Evolutionary conservation across 1,140 invertebrate genomes (phyloP).

Genomic region (Ceratina japonica): DNA sequence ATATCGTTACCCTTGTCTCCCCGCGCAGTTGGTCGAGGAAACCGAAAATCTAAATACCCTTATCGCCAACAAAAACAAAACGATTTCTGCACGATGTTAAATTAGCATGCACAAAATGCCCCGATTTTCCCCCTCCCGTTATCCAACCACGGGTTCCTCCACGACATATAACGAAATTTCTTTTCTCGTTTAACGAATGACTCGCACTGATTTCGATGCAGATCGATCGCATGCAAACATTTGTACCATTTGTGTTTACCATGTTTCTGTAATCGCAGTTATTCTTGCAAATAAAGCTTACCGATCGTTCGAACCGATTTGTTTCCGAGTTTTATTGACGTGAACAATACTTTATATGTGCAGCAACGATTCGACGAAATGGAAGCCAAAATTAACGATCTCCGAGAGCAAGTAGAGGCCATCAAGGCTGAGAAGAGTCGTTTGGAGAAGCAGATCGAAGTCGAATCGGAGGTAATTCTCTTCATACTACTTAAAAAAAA

Average conservation of each 20-base stretch:
- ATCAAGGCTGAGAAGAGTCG: conserved; percentile 74
- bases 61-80: background rate
- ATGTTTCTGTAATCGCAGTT: conserved; percentile 56
- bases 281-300: conserved; percentile 66
- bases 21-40: conserved; percentile 73
- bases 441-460: conserved; percentile 73
- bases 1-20: conserved; percentile 72
- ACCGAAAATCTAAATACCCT: conserved; percentile 65
- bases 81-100: conserved; percentile 11
- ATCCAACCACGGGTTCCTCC: background rate
- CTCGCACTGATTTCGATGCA: conserved; percentile 16
- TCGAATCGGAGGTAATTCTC: conserved; percentile 71
- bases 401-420: conserved; percentile 72
- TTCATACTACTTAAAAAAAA: background rate
- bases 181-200: background rate
- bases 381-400: conserved; percentile 76
- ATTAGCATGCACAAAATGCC: conserved; percentile 37
- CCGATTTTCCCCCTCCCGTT: background rate
- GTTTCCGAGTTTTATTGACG: conserved; percentile 71
- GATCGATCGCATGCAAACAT: conserved; percentile 21
- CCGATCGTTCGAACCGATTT: conserved; percentile 45
- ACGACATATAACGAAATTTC: background rate
- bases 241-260: conserved; percentile 19
- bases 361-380: conserved; percentile 78
- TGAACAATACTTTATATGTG: conserved; percentile 67